These are phyloP conservation scores for Eumaeus atala DNA, from an alignment of 1,140 invertebrate species.

Conservation along the genomic window DNA sequence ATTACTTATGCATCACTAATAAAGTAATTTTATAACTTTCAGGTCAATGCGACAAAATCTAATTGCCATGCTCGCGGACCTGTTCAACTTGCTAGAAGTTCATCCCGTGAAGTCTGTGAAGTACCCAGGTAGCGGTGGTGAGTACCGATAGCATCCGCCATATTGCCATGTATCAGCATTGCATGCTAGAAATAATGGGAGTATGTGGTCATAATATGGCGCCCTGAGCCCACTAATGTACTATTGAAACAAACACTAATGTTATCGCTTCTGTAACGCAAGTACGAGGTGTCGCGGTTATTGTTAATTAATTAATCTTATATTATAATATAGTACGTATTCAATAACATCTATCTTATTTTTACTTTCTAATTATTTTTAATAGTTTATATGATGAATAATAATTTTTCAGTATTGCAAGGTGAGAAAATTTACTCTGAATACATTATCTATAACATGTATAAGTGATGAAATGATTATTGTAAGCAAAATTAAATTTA, in stretches of 20 bases:
- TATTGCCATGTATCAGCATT: slow-evolving; percentile 37
- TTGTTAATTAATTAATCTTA: too few relatives aligned
- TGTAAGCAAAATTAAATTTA: too few relatives aligned
- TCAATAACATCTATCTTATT: not conserved
- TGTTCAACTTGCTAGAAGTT: slow-evolving; percentile 96
- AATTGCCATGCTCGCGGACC: slow-evolving; percentile 94
- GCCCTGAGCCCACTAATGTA: slow-evolving; percentile 54
- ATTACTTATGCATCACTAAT: not conserved
- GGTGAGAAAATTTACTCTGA: not conserved
- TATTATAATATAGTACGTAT: too few relatives aligned
- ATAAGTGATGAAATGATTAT: too few relatives aligned
- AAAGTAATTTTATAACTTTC: slow-evolving; percentile 25
- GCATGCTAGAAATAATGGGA: slow-evolving; percentile 65
- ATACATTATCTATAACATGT: too few relatives aligned
- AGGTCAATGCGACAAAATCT: slow-evolving; percentile 95
- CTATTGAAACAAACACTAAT: slow-evolving; percentile 17
- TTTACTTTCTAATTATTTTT: not conserved
- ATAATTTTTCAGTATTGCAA: not conserved
- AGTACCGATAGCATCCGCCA: slow-evolving; percentile 30
- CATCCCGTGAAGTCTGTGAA: slow-evolving; percentile 92
- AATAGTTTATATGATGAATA: not conserved
- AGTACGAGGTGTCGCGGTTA: slow-evolving; percentile 21
- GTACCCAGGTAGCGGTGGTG: slow-evolving; percentile 79
- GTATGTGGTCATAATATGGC: slow-evolving; percentile 73
- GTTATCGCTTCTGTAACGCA: slow-evolving; percentile 38